Conservation (phyloP, 92 coral and sea anemone species). For the Anthopleura xanthogrammica region DNA sequence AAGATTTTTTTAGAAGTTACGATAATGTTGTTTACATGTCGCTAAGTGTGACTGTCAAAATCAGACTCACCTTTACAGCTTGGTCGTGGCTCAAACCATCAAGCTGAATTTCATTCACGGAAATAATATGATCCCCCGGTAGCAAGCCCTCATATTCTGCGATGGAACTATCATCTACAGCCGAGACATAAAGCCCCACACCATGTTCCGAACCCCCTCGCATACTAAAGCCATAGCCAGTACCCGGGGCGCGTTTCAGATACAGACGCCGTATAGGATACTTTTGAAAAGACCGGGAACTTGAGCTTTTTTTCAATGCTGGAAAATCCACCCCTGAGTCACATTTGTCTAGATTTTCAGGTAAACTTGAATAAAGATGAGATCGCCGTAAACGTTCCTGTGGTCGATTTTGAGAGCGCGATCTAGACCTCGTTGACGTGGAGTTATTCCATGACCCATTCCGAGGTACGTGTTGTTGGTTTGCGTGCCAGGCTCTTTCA, state of each 20-base stretch:
- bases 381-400: constrained; percentile 46
- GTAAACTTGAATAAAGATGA: constrained; percentile 59
- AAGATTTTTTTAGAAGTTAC: background rate
- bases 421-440: constrained; percentile 38
- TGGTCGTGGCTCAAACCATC: constrained; percentile 82
- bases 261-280: constrained; percentile 66
- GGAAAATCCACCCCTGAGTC: constrained; percentile 81
- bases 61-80: constrained; percentile 82
- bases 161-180: constrained; percentile 74
- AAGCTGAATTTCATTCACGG: constrained; percentile 72
- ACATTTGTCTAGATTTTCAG: constrained; percentile 54
- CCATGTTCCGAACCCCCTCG: constrained; percentile 98
- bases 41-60: background rate
- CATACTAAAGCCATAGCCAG: constrained; percentile 89
- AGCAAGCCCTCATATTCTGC: constrained; percentile 80
- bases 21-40: constrained; percentile 7
- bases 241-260: constrained; percentile 60
- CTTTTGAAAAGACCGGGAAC: constrained; percentile 42
- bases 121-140: constrained; percentile 89
- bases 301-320: constrained; percentile 34
- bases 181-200: constrained; percentile 90
- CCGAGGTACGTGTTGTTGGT: constrained; percentile 6
- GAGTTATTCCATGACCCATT: constrained; percentile 40
- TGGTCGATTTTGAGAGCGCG: constrained; percentile 53
- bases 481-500: constrained; percentile 62